These are phyloP conservation scores for Microplitis demolitor DNA, from an alignment of 1,140 invertebrate species.

Conservation along the genomic window DNA sequence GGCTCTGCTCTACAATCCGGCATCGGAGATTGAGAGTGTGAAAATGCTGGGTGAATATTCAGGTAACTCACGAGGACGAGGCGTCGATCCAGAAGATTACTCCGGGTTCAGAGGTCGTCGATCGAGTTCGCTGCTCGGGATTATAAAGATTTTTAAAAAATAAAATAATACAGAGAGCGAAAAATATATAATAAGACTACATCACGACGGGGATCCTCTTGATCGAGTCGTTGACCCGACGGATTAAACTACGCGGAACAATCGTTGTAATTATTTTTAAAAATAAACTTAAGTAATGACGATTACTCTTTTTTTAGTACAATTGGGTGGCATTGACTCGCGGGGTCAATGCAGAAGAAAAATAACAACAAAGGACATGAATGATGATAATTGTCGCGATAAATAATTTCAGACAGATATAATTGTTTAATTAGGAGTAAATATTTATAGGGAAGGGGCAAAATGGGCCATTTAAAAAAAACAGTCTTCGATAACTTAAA, in stretches of 20 bases:
- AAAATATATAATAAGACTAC: constrained; percentile 12
- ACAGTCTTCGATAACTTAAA: no score
- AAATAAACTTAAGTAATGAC: not conserved
- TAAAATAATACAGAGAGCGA: not conserved
- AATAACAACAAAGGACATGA: not conserved
- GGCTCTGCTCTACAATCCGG: no score
- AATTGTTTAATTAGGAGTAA: no score
- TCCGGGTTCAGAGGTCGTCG: not conserved
- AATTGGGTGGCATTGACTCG: not conserved
- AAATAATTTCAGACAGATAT: no score
- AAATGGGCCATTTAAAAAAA: no score
- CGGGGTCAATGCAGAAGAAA: not conserved
- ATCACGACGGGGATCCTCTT: not conserved
- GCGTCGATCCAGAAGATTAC: not conserved
- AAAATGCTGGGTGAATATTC: not conserved
- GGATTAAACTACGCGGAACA: no score
- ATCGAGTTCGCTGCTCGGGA: not conserved
- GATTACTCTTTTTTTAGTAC: not conserved
- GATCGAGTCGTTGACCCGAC: not conserved
- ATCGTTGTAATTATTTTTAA: no score
- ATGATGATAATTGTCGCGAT: not conserved
- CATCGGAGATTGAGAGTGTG: not conserved
- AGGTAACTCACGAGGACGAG: not conserved
- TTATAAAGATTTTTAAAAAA: not conserved
- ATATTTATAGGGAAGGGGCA: no score